These are phyloP conservation scores for Nasonia giraulti DNA, from an alignment of 1,140 invertebrate species.

Conservation along the genomic window DNA sequence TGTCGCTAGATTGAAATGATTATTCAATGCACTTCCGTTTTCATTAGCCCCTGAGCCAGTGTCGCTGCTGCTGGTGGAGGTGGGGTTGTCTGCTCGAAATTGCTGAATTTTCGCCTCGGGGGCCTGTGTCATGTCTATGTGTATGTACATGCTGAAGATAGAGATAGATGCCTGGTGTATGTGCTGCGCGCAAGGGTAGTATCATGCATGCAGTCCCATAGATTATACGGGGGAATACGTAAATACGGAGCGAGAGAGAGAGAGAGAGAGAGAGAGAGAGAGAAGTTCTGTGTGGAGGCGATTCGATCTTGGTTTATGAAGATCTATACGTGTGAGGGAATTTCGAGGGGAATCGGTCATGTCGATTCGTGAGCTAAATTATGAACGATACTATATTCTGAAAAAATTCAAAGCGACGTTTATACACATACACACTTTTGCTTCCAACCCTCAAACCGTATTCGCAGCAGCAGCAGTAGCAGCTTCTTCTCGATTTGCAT, in stretches of 20 bases:
- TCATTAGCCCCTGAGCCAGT: slow-evolving; percentile 27
- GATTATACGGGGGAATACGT: background rate
- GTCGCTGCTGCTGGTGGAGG: background rate
- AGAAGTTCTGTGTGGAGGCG: background rate
- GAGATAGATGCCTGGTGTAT: background rate
- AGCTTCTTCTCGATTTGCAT: slow-evolving; percentile 38
- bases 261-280: background rate
- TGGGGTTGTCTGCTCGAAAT: slow-evolving; percentile 19
- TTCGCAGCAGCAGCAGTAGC: background rate
- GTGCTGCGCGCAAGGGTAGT: too few relatives aligned
- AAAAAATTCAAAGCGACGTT: too few relatives aligned
- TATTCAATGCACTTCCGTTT: slow-evolving; percentile 48
- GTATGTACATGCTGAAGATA: background rate
- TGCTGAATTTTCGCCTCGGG: slow-evolving; percentile 33
- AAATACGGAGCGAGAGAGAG: background rate
- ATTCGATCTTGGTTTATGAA: background rate
- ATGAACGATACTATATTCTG: too few relatives aligned
- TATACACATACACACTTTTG: too few relatives aligned
- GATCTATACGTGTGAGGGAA: background rate
- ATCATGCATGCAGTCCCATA: slow-evolving; percentile 24
- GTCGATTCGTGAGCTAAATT: too few relatives aligned
- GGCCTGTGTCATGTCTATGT: background rate
- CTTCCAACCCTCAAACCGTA: too few relatives aligned
- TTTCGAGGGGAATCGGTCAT: background rate
- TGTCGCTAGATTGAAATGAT: slow-evolving; percentile 35